Base-by-base conservation (phyloP, 2,888 invertebrate genomes). In the Selenia dentaria region DNA sequence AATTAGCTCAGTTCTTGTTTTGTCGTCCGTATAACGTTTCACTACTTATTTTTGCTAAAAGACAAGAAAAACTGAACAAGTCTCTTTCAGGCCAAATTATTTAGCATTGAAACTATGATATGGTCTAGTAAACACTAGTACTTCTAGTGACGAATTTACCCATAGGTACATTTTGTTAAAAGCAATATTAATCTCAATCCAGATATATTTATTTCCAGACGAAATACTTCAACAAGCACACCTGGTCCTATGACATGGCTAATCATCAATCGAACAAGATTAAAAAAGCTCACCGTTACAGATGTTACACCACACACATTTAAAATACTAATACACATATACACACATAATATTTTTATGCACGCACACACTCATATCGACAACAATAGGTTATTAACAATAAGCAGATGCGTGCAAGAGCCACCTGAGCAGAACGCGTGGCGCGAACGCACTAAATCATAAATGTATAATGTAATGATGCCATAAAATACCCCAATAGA, bases 351-450 rank as follows among this genome's bases (percentile, higher is more conserved):
- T 9, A 9, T 25, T 18, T 29, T 14, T 24, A 14, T 8, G 24
- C 38, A 32, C 8, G 12, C 41, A 39, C 46, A 39, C 37, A 46
- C 46, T 16, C 12, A 16, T 36, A 43, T 49, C 44, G 53, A 54
- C 68, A 79, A 86, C 84, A 86, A 88, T 86, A 66, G 78, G 74
- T 77, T 76, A 83, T 86, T 83, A 85, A 79, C 67, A 70, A 64
- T 67, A 74, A 71, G 84, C 88, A 88, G 88, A 88, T 87, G 87
- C 70, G 66, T 52, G 46, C 66, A 43, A 59, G 36, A 35, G 67
- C 74, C 88, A 88, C 86, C 87, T 88, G 87, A 85, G 61, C 74
- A 71, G 79, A 75, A 77, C 77, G 62, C 60, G 62, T 47, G 65
- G 55, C 49, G 50, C 55, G 57, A 62, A 56, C 61, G 54, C 57